These are phyloP conservation scores for Sweltsa coloradensis DNA, from an alignment of 1,140 invertebrate genomes.

Conservation along the genomic window DNA sequence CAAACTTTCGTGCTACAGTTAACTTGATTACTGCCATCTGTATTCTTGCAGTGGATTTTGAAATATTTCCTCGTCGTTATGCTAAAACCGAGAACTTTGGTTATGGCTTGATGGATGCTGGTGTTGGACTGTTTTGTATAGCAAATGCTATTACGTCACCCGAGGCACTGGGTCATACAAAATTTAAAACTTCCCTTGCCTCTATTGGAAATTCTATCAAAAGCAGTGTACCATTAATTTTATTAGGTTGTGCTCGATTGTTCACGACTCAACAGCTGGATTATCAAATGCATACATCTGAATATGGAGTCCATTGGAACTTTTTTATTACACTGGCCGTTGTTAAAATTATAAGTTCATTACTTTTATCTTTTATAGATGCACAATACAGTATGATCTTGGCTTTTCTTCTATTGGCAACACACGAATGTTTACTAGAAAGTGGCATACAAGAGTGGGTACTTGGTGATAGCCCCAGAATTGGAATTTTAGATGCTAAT, in stretches of 20 bases:
- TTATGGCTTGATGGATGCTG: slow-evolving; percentile 1
- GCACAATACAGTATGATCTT: background rate
- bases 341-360: background rate
- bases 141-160: background rate
- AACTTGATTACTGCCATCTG: background rate
- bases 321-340: background rate
- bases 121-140: background rate
- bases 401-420: background rate
- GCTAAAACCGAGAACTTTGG: background rate
- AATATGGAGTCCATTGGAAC: slow-evolving; percentile 2
- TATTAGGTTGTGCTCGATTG: background rate
- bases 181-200: background rate
- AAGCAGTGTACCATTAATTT: background rate
- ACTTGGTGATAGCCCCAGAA: background rate
- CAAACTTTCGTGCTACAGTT: background rate
- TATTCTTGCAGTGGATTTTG: background rate
- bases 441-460: background rate
- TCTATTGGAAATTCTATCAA: background rate
- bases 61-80: background rate
- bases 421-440: background rate
- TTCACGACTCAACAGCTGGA: background rate
- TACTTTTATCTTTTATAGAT: background rate
- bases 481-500: background rate
- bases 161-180: background rate
- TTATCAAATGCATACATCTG: background rate